Evolutionary conservation across 2,797 vertebrate genomes (phyloP).

Genomic region (Tenualosa ilisha): DNA sequence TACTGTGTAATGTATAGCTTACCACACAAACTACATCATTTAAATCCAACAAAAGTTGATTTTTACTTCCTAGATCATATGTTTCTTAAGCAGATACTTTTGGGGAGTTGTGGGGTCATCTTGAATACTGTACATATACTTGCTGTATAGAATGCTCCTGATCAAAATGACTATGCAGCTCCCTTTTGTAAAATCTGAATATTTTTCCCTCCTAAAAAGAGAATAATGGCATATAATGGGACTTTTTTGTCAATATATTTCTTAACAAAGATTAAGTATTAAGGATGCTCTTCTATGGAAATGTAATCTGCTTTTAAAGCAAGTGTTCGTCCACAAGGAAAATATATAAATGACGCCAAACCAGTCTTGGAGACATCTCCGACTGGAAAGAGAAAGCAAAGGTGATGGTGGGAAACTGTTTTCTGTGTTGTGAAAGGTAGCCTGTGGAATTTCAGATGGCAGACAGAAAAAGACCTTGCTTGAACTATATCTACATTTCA

Average conservation of each 20-base stretch:
- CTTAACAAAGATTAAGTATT: conserved; percentile 34
- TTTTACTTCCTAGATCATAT: conserved; percentile 5
- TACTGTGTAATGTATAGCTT: conserved; percentile 51
- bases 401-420: not conserved
- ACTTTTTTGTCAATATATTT: conserved; percentile 57
- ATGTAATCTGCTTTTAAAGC: conserved; percentile 18
- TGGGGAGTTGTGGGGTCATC: not conserved
- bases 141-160: conserved; percentile 46
- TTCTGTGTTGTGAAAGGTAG: conserved; percentile 17
- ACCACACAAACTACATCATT: conserved; percentile 39
- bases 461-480: conserved; percentile 1
- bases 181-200: conserved; percentile 49
- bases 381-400: conserved; percentile 2
- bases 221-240: conserved; percentile 36
- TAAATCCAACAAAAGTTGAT: conserved; percentile 50
- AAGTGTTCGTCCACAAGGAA: not conserved
- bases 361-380: conserved; percentile 13
- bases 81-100: conserved; percentile 1
- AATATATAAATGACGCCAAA: conserved; percentile 29
- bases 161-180: conserved; percentile 58
- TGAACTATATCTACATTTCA: not conserved
- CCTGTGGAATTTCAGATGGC: not conserved
- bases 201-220: conserved; percentile 40
- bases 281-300: conserved; percentile 25
- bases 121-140: conserved; percentile 54